A percentile compares a stretch with the other conserved stretches of the same genome.
These are phyloP conservation scores for Busseola fusca DNA, from an alignment of 2,888 invertebrate genomes.

Conservation along the genomic window DNA sequence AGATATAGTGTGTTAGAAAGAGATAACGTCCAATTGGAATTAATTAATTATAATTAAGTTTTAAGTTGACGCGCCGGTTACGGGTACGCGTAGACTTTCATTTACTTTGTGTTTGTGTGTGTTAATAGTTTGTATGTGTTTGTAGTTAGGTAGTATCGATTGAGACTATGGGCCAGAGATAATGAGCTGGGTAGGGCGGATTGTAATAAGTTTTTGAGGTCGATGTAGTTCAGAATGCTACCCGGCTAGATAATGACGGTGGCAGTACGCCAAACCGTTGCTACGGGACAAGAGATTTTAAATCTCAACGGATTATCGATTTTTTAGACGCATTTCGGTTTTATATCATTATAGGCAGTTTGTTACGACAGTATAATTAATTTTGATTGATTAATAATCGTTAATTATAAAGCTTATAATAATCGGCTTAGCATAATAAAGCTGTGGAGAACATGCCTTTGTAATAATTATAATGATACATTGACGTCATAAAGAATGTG, in stretches of 20 bases:
- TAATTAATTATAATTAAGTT: conserved; percentile 96
- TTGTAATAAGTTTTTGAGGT: conserved; percentile 86
- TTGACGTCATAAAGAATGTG: conserved; percentile 24
- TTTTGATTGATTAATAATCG: conserved; percentile 63
- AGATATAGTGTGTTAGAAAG: conserved; percentile 81
- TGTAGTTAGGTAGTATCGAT: conserved; percentile 84
- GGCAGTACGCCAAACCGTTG: conserved; percentile 51
- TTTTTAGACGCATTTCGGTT: conserved; percentile 53
- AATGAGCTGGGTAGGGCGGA: conserved; percentile 85
- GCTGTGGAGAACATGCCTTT: conserved; percentile 43
- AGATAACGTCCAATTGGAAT: conserved; percentile 90
- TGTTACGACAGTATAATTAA: conserved; percentile 63
- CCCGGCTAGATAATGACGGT: conserved; percentile 65
- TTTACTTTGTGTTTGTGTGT: conserved; percentile 81
- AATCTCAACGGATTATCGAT: conserved; percentile 59
- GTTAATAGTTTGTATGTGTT: conserved; percentile 75
- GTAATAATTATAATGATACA: conserved; percentile 49
- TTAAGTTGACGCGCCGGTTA: conserved; percentile 92
- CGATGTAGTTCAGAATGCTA: conserved; percentile 68
- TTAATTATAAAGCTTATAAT: conserved; percentile 60
- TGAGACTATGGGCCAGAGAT: conserved; percentile 86
- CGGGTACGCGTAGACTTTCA: conserved; percentile 85
- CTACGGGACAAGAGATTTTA: conserved; percentile 46
- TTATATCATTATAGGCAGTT: conserved; percentile 61
- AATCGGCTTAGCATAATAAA: conserved; percentile 55